Evolutionary conservation across 2,888 invertebrate species (phyloP), one percentile per base, ranked within the genome.

Genomic region (Stenichneumon culpator): DNA sequence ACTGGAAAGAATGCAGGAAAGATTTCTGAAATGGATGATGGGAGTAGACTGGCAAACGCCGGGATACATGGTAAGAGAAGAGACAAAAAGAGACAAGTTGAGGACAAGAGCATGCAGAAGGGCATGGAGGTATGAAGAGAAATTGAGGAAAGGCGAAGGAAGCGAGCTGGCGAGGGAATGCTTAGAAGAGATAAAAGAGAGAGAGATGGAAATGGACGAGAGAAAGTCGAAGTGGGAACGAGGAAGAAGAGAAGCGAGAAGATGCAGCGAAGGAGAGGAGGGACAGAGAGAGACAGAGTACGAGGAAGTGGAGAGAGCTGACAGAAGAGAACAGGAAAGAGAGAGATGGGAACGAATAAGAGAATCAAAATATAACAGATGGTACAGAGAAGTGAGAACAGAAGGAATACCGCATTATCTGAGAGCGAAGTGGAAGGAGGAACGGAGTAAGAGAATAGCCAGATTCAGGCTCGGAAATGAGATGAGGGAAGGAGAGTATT

Each of bases 361-460:
- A 22, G 54, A 32, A 3, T 54, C 57, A 16, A 52, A 52, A 14
- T 81, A 85, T 36, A 83, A 80, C 5, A 79, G 81, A 44, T 7
- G 44, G 44, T 44, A 14, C 11, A 44, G 44, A 14, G 44, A 44
- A 44, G 7, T 44, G 11, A 7, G 44, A 5, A 44, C 68, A 69
- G 19, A 7, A 11, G 16, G 52, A 5, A 28, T 3, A 28, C 28
- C 28, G 28, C 28, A 28, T 3, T 3, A 28, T 28, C 3, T 28
- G 28, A 28, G 28, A 28, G 3, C 28, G 28, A 28, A 28, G 3
- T 28, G 3, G 28, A 28, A 28, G 28, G 28, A 28, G 28, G 28
- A 28, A 28, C 3, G 28, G 28, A 28, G 28, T 3, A 28, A 28
- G 3, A 28, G 28, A 28, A 28, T 28, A 28, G 28, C 28, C 28